Evolutionary conservation across 2,113 vertebrate species (phyloP), one percentile per base, ranked within the genome.

Genomic region (Eulacestoma nigropectus): DNA sequence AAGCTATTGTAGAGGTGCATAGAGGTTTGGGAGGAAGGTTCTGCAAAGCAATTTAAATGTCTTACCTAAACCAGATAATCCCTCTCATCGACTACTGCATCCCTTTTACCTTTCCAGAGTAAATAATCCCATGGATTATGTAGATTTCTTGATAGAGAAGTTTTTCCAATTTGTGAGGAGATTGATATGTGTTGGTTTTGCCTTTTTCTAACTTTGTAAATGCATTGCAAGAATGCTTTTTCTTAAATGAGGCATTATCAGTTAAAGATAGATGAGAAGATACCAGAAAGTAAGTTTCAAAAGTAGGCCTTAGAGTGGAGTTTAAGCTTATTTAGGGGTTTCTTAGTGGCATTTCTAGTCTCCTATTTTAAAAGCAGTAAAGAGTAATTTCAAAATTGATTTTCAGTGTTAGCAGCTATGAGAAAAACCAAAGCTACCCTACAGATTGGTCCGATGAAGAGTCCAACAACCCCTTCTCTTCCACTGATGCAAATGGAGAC

Each of bases 381-480:
- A 90, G 4, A 93, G 21, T 88, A 90, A 87, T 55, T 82, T 44
- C 2, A 35, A 70, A 57, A 52, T 74, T 91, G 44, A 70, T 80
- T 84, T 98, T 76, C 96, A 98, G 99, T 16, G 98, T 98, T 70
- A 98, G 98, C 98, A 99, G 98, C 89, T 97, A 87, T 22, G 98
- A 99, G 96, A 99, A 99, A 97, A 98, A 98, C 56, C 98, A 98
- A 95, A 97, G 95, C 93, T 98, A 98, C 78, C 97, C 98, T 35
- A 76, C 98, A 0, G 99, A 99, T 52, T 99, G 98, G 98, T 99
- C 99, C 5, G 99, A 99, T 16, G 99, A 99, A 22, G 99, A 99
- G 80, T 97, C 98, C 3, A 98, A 97, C 53, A 99, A 99, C 94
- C 99, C 99, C 5, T 99, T 99, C 96, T 98, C 98, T 32, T 97